A percentile compares a stretch with the other conserved stretches of the same genome.
phyloP scores from a whole-genome alignment of 2,797 vertebrate genomes.

The Tinamus major region DNA sequence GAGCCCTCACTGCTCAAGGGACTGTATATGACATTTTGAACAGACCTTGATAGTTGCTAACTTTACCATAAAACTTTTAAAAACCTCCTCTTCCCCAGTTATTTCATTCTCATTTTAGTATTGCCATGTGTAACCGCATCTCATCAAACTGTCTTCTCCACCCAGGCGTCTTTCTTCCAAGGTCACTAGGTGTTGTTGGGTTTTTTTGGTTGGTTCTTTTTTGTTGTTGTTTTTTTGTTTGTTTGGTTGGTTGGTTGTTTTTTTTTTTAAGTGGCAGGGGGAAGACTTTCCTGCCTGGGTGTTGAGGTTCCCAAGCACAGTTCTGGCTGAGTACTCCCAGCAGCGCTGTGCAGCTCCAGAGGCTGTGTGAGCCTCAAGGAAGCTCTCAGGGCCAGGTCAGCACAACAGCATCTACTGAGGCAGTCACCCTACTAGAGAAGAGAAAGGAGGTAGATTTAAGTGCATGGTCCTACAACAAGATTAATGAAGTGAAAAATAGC shows the following conservation, averaged over 20 bases:
- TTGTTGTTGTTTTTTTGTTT: too few relatives aligned
- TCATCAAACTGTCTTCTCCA: neutral
- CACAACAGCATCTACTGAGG: neutral
- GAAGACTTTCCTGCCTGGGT: neutral
- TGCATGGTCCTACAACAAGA: neutral
- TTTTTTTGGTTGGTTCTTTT: neutral
- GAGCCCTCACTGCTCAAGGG: neutral
- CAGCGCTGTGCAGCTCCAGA: neutral
- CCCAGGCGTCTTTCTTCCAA: neutral
- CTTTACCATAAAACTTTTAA: neutral
- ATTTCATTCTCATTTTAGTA: neutral
- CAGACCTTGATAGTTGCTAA: neutral
- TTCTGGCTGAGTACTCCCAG: rapidly evolving
- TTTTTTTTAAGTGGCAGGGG: too few relatives aligned
- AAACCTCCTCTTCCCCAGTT: neutral
- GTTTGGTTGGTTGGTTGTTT: too few relatives aligned
- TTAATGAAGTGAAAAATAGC: neutral
- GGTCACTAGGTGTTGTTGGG: neutral
- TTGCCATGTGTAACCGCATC: neutral
- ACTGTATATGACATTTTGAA: neutral
- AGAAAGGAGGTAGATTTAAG: neutral
- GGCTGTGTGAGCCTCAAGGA: neutral
- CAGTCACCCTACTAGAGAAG: rapidly evolving
- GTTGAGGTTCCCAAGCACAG: neutral
- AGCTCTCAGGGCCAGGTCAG: neutral